A percentile compares a stretch with the other conserved stretches of the same genome.
These are phyloP conservation scores for Sepiola atlantica DNA, from an alignment of 2,888 invertebrate genomes.

Conservation along the genomic window DNA sequence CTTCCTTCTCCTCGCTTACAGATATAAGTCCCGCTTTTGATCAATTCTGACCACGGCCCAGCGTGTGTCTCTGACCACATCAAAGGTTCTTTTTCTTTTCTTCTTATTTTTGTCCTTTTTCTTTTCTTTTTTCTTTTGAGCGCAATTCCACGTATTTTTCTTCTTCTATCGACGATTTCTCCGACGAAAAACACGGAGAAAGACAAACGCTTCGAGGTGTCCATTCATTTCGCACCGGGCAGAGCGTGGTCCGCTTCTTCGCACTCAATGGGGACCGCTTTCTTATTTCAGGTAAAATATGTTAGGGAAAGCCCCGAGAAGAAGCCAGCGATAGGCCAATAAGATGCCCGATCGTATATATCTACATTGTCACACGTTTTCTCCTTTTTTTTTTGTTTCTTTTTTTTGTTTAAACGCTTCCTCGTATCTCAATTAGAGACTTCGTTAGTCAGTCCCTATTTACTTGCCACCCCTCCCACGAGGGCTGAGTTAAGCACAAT, in stretches of 20 bases:
- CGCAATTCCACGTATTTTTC: background rate
- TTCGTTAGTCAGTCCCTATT: too few species aligned
- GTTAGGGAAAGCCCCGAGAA: background rate
- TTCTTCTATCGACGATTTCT: background rate
- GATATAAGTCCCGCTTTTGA: background rate
- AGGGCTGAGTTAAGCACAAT: too few species aligned
- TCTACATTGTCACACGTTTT: background rate
- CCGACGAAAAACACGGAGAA: background rate
- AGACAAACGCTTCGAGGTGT: background rate
- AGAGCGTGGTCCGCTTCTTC: background rate
- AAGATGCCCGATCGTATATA: background rate
- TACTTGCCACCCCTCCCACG: too few species aligned
- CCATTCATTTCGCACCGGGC: background rate
- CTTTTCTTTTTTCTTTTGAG: background rate
- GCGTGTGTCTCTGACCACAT: constrained; percentile 20
- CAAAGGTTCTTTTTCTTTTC: background rate
- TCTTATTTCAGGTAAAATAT: background rate
- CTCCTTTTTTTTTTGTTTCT: background rate
- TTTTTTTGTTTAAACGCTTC: too few species aligned
- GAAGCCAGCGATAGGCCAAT: background rate
- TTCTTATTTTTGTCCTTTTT: too few species aligned
- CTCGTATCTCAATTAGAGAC: too few species aligned
- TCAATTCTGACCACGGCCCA: background rate
- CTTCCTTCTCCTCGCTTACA: background rate
- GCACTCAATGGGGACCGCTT: background rate